Base-by-base conservation (phyloP, 2,888 invertebrate genomes). In the Nephrotoma flavescens region DNA sequence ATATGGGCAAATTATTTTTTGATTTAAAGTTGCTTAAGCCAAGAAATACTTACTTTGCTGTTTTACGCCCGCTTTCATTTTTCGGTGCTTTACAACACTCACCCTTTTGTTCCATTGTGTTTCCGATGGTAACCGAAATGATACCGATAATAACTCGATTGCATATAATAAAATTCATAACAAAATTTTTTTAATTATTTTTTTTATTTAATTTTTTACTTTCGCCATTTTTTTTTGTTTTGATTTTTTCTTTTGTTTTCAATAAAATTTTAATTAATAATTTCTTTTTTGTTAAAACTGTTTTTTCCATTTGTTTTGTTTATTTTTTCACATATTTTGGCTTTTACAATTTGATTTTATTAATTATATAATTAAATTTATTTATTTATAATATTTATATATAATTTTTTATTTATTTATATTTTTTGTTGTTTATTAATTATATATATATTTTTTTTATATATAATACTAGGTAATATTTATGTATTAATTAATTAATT, bases 361-460 rank as follows among this genome's bases (percentile, higher is more conserved):
- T 88, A 88, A 88, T 88, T 87, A 88, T 88, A 88, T 88, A 44
- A 85, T 85, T 44, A 44, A 44, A 85, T 44, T 84, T 84, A 84
- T 42, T 84, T 84, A 84, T 84, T 71, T 31, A 31, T 71, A 71
- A 9, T 47, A 12, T 47, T 12, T 71, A 31, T 71, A 31, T 71
- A 31, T 71, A 71, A n/a, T 83, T 12, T 44, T 41, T 83, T 42
- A 42, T 86, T 88, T 88, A 11, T 84, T 87, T 42, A 44, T 86
- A 47, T 83, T 41, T 45, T 84, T 87, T 86, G 52, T 44, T 83
- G 83, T 85, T 83, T 41, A 52, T 83, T 85, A n/a, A 83, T 87
- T 86, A 15, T 83, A 87, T 88, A 87, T 57, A 41, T 15, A 6
- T 83, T 41, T 15, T 41, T n/a, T 85, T 85, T 86, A 52, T 52